Percentiles rank a stretch among this genome's conserved stretches.
These are phyloP conservation scores for Dromius quadrimaculatus DNA, from an alignment of 2,888 invertebrate genomes.

Conservation along the genomic window DNA sequence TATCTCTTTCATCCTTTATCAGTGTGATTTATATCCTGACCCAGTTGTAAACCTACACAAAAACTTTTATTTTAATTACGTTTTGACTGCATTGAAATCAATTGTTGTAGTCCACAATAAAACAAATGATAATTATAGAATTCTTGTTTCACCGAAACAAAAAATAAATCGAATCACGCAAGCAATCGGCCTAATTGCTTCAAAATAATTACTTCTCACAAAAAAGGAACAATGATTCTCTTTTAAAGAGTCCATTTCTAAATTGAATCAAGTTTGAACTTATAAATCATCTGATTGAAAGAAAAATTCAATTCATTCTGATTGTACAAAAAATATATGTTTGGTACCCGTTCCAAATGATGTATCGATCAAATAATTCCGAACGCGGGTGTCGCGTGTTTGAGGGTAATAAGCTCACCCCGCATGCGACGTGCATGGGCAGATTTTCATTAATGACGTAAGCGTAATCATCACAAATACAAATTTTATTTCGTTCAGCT, in stretches of 20 bases:
- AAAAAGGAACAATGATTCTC: constrained; percentile 6
- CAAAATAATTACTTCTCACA: constrained; percentile 21
- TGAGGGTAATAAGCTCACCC: constrained; percentile 16
- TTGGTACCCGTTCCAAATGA: constrained; percentile 30
- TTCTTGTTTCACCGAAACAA: too few relatives aligned
- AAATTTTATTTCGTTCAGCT: constrained; percentile 33
- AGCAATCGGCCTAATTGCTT: constrained; percentile 21
- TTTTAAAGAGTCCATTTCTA: constrained; percentile 25
- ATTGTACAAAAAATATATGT: constrained; percentile 20
- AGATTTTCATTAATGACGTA: constrained; percentile 15
- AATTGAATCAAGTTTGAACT: constrained; percentile 4
- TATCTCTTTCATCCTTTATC: too few relatives aligned
- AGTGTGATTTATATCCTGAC: too few relatives aligned
- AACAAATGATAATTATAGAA: too few relatives aligned
- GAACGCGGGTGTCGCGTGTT: constrained; percentile 25
- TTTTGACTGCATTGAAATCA: too few relatives aligned
- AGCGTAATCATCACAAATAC: constrained; percentile 31
- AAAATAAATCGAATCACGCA: constrained; percentile 20
- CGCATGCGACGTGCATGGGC: constrained; percentile 24
- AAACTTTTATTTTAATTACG: too few relatives aligned
- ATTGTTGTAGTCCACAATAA: too few relatives aligned
- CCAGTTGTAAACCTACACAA: too few relatives aligned
- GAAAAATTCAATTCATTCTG: constrained; percentile 27
- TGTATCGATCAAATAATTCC: constrained; percentile 35
- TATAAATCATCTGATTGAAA: constrained; percentile 32